Evolutionary conservation across 2,888 invertebrate genomes (phyloP), one percentile per base, ranked within the genome.

Genomic region (Lasioglossum morio): DNA sequence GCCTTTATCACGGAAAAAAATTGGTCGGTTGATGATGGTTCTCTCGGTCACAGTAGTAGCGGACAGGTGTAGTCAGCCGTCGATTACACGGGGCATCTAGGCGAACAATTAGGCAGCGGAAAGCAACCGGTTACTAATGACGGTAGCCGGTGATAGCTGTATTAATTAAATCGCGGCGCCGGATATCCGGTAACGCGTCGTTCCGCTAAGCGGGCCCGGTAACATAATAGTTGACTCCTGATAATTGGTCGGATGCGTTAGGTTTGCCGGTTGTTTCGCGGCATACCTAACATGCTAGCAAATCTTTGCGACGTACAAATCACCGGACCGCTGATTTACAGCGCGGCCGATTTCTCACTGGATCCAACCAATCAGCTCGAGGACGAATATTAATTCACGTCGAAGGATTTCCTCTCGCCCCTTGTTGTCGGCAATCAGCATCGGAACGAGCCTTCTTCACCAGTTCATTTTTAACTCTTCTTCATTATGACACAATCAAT

Each of bases 241-340:
- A 85, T 80, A 84, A 86, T 86, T 81, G 85, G 77, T 27, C 60
- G 75, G 12, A 37, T 69, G 77, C n/a, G 80, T 78, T 72, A 40
- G 74, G 74, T 81, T 75, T 72, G 46, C 53, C 46, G 53, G 19
- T 19, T 57, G 43, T 14, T 43, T 70, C 19, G 77, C 63, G 23
- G 53, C 80, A 27, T 53, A 63, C 72, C 40, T 30, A 43, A 43
- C 46, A 57, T 60, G 57, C 34, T 46, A 60, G 60, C 60, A 72
- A 53, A 66, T 70, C 43, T 27, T 73, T 34, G 34, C n/a, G 30
- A 69, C 43, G 66, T 12, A 23, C 19, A 34, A 77, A 66, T n/a
- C 4, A 12, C 10, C 34, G 53, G 57, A n/a, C 69, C 60, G 43
- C 4, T 27, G 40, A 46, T 76, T 57, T 27, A 37, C 34, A 40